phyloP scores from a whole-genome alignment of 2,113 vertebrate species.

The Zapus hudsonius region DNA sequence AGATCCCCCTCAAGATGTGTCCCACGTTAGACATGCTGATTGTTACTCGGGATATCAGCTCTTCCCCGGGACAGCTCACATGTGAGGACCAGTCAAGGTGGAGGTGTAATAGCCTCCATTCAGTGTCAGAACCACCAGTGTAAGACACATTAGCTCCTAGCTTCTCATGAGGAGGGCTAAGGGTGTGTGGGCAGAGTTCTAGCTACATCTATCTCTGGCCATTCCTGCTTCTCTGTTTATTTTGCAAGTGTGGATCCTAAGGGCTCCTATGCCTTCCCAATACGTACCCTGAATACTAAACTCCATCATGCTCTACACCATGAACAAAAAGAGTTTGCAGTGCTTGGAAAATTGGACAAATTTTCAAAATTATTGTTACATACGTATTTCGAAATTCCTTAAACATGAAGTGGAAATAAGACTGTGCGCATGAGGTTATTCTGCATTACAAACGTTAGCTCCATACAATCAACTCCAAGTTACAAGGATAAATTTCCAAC shows the following conservation, averaged over 20 bases:
- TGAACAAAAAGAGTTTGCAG: not conserved
- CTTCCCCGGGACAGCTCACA: not conserved
- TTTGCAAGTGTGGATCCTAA: not conserved
- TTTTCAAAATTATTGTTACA: not conserved
- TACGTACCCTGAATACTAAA: not conserved
- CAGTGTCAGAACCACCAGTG: not conserved
- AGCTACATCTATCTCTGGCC: not conserved
- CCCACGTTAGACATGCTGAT: not conserved
- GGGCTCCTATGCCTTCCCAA: not conserved
- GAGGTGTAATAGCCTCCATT: not conserved
- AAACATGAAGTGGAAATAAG: too few relatives aligned
- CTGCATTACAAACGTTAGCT: too few relatives aligned
- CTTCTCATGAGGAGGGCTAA: not conserved
- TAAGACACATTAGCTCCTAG: too few relatives aligned
- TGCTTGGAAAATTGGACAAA: not conserved
- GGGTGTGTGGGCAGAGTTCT: too few relatives aligned
- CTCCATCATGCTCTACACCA: not conserved
- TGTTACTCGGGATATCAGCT: not conserved
- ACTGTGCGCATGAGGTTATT: too few relatives aligned
- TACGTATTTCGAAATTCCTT: not conserved
- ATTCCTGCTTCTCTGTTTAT: not conserved
- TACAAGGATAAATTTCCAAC: too few relatives aligned
- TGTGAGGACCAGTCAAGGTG: not conserved
- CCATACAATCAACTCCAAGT: too few relatives aligned
- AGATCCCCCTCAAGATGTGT: not conserved